Evolutionary conservation across 2,113 vertebrate species (phyloP).

Genomic region (Apistogramma diplotaenia): DNA sequence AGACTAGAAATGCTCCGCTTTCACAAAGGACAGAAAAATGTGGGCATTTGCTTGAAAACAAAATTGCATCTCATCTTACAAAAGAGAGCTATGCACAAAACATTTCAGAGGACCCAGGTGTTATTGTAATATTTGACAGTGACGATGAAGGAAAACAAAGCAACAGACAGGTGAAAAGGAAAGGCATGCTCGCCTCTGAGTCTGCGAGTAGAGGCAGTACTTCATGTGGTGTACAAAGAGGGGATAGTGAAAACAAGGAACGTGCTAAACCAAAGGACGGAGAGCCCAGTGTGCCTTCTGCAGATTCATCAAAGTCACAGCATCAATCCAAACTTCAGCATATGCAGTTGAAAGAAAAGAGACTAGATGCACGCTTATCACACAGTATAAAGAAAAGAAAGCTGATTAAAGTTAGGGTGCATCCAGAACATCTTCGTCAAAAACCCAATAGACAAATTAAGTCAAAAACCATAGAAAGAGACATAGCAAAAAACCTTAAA

Average conservation of each 20-base stretch:
- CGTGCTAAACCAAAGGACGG: neutral
- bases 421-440: neutral
- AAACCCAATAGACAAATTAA: neutral
- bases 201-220: neutral
- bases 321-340: neutral
- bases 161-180: neutral
- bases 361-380: neutral
- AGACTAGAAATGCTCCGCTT: fast-evolving
- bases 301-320: neutral
- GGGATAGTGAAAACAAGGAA: neutral
- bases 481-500: neutral
- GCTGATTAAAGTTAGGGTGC: neutral
- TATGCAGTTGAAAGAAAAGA: neutral
- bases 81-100: fast-evolving
- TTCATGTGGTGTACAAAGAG: neutral
- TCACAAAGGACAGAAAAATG: fast-evolving
- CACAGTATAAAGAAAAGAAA: neutral
- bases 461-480: neutral
- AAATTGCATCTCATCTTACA: too few relatives aligned
- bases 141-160: neutral
- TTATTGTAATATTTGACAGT: neutral
- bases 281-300: neutral
- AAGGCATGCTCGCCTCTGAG: neutral
- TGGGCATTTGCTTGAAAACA: neutral
- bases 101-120: neutral